phyloP scores from a whole-genome alignment of 2,113 vertebrate species.

The Siniperca chuatsi region DNA sequence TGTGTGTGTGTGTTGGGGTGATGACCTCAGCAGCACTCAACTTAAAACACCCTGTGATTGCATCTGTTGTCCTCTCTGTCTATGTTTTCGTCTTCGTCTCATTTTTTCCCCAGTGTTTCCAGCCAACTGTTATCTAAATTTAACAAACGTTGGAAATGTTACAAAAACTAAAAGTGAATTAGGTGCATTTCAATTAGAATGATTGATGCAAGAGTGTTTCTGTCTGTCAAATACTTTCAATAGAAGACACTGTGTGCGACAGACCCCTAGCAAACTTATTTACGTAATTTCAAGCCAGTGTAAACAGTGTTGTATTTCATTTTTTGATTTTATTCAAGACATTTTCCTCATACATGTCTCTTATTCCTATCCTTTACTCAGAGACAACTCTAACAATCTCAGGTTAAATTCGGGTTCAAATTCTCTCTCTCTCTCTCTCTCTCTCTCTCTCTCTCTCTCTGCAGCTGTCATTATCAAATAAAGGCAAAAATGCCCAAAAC shows the following conservation, averaged over 20 bases:
- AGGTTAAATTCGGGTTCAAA: too few species aligned
- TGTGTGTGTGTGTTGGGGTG: conserved; percentile 4
- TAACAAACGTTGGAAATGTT: not conserved
- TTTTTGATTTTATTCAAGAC: not conserved
- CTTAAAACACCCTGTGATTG: conserved; percentile 54
- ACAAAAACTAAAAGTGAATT: conserved; percentile 1
- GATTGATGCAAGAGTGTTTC: not conserved
- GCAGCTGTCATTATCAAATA: too few species aligned
- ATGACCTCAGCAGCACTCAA: conserved; percentile 64
- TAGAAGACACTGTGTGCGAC: not conserved
- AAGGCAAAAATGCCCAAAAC: too few species aligned
- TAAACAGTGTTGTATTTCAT: not conserved
- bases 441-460: too few species aligned
- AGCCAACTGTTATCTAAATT: conserved; percentile 11
- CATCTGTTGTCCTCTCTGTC: conserved; percentile 49
- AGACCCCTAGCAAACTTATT: not conserved
- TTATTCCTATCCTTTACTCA: not conserved
- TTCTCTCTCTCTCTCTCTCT: too few species aligned
- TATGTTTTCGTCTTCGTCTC: conserved; percentile 15
- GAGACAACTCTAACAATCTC: not conserved
- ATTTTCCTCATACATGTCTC: not conserved
- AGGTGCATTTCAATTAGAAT: not conserved
- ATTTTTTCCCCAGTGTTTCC: not conserved
- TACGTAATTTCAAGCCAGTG: not conserved
- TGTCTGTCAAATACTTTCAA: not conserved